These are phyloP conservation scores for Petaurus breviceps DNA, from an alignment of 2,113 vertebrate genomes.

Conservation along the genomic window DNA sequence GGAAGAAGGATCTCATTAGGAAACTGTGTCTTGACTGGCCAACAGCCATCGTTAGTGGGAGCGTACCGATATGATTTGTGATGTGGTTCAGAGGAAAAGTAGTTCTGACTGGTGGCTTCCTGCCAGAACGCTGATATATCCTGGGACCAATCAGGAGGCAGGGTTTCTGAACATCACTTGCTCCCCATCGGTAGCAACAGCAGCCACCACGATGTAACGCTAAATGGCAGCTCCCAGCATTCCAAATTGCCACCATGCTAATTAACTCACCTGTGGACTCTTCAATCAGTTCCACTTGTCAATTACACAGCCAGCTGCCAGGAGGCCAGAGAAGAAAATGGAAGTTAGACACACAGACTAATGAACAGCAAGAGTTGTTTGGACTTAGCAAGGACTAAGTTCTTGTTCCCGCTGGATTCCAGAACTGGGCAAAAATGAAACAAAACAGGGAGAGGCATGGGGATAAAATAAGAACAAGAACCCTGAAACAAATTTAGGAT, in stretches of 20 bases:
- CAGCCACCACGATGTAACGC: not conserved
- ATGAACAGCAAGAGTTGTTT: not conserved
- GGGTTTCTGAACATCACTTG: not conserved
- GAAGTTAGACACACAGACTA: not conserved
- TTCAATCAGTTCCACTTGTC: slow-evolving; percentile 5
- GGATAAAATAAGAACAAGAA: not conserved
- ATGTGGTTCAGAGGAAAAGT: accelerated
- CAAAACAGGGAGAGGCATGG: not conserved
- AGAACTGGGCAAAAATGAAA: not conserved
- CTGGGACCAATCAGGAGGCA: not conserved
- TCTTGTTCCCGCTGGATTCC: not conserved
- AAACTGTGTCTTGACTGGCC: not conserved
- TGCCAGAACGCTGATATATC: not conserved
- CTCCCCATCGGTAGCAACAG: slow-evolving; percentile 8
- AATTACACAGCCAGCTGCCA: not conserved
- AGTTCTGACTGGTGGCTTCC: not conserved
- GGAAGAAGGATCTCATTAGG: slow-evolving; percentile 5
- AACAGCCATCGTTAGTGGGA: not conserved
- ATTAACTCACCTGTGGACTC: not conserved
- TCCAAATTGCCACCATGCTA: not conserved
- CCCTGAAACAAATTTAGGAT: not conserved
- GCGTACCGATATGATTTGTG: not conserved
- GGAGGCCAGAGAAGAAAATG: not conserved
- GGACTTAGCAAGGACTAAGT: no score
- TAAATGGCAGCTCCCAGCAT: accelerated